phyloP scores from a whole-genome alignment of 2,113 vertebrate genomes.

The Mesembrinibis cayennensis region DNA sequence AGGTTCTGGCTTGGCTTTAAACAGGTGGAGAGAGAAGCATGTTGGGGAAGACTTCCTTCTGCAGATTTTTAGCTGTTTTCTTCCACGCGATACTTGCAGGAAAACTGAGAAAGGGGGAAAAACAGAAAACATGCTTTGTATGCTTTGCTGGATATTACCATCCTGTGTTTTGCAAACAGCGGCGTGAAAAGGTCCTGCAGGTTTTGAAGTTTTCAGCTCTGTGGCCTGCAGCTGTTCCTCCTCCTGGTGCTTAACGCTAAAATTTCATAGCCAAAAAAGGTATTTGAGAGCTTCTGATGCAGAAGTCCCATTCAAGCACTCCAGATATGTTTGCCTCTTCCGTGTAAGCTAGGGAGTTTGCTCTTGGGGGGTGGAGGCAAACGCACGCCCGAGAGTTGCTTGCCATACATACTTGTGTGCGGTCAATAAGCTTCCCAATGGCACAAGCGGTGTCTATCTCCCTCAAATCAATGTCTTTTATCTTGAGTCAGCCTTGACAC shows the following conservation, averaged over 20 bases:
- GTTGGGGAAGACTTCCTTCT: neutral
- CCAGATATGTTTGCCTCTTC: neutral
- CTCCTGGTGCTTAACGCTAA: neutral
- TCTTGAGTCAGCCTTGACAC: neutral
- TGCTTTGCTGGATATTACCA: neutral
- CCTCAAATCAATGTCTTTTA: neutral
- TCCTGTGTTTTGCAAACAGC: neutral
- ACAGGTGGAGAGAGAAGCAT: neutral
- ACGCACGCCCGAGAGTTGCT: accelerated
- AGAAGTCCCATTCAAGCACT: neutral
- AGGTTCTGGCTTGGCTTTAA: neutral
- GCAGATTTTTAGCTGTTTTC: neutral
- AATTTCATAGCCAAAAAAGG: neutral
- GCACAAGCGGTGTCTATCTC: neutral
- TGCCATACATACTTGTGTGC: accelerated
- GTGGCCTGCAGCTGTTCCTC: neutral
- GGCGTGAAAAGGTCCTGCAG: neutral
- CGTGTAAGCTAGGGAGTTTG: neutral
- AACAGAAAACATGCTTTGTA: neutral
- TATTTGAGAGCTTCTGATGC: neutral
- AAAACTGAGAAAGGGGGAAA: neutral
- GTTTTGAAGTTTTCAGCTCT: neutral
- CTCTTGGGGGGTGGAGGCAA: neutral
- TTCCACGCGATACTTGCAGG: neutral
- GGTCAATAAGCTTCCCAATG: neutral